Percentiles rank a stretch among this genome's conserved stretches.
These are phyloP conservation scores for Cynaeus angustus DNA, from an alignment of 2,888 invertebrate genomes.

Conservation along the genomic window DNA sequence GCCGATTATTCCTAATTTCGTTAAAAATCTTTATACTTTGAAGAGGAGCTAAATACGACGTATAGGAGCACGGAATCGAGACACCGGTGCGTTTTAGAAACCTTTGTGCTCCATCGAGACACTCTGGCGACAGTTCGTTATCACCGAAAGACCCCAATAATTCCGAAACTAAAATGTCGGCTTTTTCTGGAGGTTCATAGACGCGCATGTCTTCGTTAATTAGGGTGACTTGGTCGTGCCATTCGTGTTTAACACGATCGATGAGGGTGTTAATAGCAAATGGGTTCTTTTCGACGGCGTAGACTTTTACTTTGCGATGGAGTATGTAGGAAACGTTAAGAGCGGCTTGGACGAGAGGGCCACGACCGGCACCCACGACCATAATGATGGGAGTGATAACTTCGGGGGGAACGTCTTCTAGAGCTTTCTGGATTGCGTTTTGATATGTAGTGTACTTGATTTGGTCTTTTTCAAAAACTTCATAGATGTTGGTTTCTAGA, in stretches of 20 bases:
- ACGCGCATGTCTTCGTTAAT: conserved; percentile 91
- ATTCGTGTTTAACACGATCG: conserved; percentile 84
- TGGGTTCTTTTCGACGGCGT: conserved; percentile 98
- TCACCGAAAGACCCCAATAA: conserved; percentile 96
- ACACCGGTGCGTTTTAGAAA: conserved; percentile 91
- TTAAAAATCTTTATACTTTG: conserved; percentile 91
- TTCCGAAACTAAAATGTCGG: conserved; percentile 97
- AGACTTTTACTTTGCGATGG: conserved; percentile 84
- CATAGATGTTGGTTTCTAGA: conserved; percentile 96
- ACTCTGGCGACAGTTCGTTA: conserved; percentile 99
- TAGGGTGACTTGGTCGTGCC: conserved; percentile 85
- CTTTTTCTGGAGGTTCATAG: conserved; percentile 86
- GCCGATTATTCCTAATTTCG: conserved; percentile 77
- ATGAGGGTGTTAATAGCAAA: conserved; percentile 92
- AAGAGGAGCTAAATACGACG: conserved; percentile 94
- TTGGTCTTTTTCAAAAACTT: conserved; percentile 98
- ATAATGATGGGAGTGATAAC: conserved; percentile 73
- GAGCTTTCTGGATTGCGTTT: conserved; percentile 85
- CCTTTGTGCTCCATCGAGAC: conserved; percentile 93
- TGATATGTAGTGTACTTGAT: conserved; percentile 94
- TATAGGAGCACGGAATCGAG: conserved; percentile 92
- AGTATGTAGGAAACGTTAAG: conserved; percentile 84
- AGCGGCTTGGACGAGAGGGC: conserved; percentile 93
- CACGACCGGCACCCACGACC: conserved; percentile 82
- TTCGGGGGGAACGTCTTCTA: conserved; percentile 75